Conservation (phyloP, 64 coral and sea anemone species). For the Astreopora myriophthalma region DNA sequence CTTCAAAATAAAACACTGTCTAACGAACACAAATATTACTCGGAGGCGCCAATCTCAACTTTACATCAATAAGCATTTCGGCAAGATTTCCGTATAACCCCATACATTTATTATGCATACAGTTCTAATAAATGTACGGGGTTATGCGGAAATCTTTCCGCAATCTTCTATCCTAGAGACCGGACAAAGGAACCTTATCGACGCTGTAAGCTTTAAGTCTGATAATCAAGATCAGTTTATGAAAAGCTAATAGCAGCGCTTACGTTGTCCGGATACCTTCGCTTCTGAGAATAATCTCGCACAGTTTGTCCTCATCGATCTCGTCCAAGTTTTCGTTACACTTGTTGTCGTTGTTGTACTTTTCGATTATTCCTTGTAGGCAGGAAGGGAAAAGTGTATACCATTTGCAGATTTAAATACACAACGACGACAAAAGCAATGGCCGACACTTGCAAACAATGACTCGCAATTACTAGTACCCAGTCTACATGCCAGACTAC, state of each 20-base stretch:
- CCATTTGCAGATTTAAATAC: neutral
- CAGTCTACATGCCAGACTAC: too few species aligned
- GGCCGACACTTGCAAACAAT: too few species aligned
- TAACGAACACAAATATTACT: neutral
- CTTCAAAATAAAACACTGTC: neutral
- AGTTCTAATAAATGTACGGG: too few species aligned
- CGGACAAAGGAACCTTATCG: neutral
- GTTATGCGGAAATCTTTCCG: neutral
- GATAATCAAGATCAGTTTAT: neutral
- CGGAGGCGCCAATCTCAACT: neutral
- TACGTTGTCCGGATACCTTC: neutral
- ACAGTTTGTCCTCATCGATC: constrained; percentile 50
- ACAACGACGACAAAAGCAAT: too few species aligned
- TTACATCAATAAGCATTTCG: neutral
- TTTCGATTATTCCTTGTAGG: constrained; percentile 40
- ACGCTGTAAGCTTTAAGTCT: neutral
- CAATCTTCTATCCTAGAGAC: neutral
- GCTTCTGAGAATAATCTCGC: constrained; percentile 32
- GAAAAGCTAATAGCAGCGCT: neutral
- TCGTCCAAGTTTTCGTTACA: neutral
- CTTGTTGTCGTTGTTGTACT: constrained; percentile 17
- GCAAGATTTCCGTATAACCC: too few species aligned
- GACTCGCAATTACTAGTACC: too few species aligned
- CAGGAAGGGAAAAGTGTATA: constrained; percentile 6
- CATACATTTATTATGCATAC: too few species aligned